Evolutionary conservation across 2,797 vertebrate species (phyloP), one percentile per base, ranked within the genome.

Genomic region (Sardinella longiceps): DNA sequence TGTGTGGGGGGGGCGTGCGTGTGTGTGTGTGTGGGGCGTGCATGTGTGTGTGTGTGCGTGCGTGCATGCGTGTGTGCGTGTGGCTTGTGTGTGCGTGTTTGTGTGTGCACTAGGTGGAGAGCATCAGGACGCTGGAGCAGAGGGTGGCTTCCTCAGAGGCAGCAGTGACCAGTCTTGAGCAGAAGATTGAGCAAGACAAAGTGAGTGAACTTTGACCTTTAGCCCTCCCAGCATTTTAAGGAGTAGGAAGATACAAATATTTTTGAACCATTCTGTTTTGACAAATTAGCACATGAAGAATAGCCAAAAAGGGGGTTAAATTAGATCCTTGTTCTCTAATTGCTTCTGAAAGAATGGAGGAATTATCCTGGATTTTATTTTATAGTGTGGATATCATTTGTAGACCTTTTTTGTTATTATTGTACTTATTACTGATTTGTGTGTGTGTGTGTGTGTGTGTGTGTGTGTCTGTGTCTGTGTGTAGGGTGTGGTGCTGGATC

Each of bases 401-500:
- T 23, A 53, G 51, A 53, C 1, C 48, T 50, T 50, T 50, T 50
- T 14, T 0, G 48, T 50, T 15, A 50, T 53, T 53, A 6, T 2
- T 53, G 4, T 5, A 53, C 33, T 77, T 14, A 20, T 7, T 43
- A 1, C 23, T 0, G 9, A n/a, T 58, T 23, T 25, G 56, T 25
- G 23, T 58, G 53, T 58, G 53, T 58, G 39, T 25, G 0, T 83
- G 28, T 85, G 10, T 86, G 88, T 82, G 11, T 46, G 20, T 7
- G 25, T 25, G 74, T 83, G 14, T 88, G 5, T 58, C 84, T 84
- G 88, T 90, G 87, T 91, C 12, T 89, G 56, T 14, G 37, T 89
- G 46, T 89, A 99, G 98, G 96, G 95, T 88, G 95, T 97, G 89
- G 92, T 98, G 85, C 86, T 97, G 82, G 96, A 97, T 85, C 94